Conservation (phyloP, 2,113 vertebrate genomes). For the Zapus hudsonius region DNA sequence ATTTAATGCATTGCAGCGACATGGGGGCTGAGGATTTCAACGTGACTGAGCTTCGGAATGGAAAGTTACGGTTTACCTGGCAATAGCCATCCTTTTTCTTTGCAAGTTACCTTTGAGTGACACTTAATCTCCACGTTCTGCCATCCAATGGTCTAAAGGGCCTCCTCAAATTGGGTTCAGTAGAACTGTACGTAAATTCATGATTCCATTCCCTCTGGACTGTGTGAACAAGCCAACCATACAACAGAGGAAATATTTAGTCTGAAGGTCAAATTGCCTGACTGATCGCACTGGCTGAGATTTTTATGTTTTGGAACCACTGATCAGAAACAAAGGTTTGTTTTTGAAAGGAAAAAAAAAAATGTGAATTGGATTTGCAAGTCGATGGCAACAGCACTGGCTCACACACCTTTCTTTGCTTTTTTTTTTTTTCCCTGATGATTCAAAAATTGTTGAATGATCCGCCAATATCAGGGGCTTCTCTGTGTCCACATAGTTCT, state of each 20-base stretch:
- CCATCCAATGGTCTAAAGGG: slow-evolving; percentile 53
- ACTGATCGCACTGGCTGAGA: slow-evolving; percentile 42
- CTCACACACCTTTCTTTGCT: not conserved
- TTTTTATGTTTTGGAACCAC: slow-evolving; percentile 68
- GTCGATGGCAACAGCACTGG: not conserved
- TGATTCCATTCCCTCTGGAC: slow-evolving; percentile 26
- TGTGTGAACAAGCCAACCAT: slow-evolving; percentile 64
- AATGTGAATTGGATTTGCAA: slow-evolving; percentile 18
- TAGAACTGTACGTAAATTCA: slow-evolving; percentile 50
- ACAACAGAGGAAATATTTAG: slow-evolving; percentile 64
- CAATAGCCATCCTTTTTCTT: slow-evolving; percentile 52
- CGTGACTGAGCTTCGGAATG: slow-evolving; percentile 40
- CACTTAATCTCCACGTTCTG: slow-evolving; percentile 44
- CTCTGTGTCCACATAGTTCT: not conserved
- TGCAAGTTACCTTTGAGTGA: slow-evolving; percentile 64
- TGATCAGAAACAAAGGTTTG: slow-evolving; percentile 63
- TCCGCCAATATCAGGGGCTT: not conserved
- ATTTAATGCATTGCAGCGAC: slow-evolving; percentile 17
- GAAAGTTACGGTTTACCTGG: slow-evolving; percentile 61
- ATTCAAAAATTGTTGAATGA: slow-evolving; percentile 20
- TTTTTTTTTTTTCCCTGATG: not conserved
- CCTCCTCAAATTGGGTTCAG: slow-evolving; percentile 57
- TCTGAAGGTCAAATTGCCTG: slow-evolving; percentile 63
- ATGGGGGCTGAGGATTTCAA: slow-evolving; percentile 46
- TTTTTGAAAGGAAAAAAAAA: slow-evolving; percentile 52